phyloP scores from a whole-genome alignment of 2,113 vertebrate genomes.

The Elephantulus edwardii region DNA sequence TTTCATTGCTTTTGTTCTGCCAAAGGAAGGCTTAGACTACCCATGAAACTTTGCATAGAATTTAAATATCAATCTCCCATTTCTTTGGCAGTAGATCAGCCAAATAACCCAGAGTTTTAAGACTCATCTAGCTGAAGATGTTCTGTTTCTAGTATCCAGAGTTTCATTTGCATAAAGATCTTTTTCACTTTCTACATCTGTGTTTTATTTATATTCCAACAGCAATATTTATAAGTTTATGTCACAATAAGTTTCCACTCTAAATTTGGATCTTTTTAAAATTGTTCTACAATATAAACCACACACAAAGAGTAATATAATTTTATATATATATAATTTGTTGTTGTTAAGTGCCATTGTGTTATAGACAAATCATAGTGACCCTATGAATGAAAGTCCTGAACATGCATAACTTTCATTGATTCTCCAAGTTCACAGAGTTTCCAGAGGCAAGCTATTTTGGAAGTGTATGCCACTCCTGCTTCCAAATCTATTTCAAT shows the following conservation, averaged over 20 bases:
- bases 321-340: no score
- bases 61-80: constrained; percentile 77
- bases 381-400: no score
- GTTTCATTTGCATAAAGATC: constrained; percentile 76
- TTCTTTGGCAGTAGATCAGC: constrained; percentile 74
- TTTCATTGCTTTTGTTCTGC: constrained; percentile 72
- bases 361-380: no score
- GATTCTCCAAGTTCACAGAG: no score
- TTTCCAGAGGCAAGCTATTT: no score
- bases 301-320: constrained; percentile 41
- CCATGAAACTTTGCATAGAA: constrained; percentile 74
- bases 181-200: constrained; percentile 76
- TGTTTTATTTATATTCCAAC: constrained; percentile 79
- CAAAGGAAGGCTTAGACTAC: constrained; percentile 67
- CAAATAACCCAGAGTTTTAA: constrained; percentile 64
- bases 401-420: no score
- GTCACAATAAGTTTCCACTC: constrained; percentile 73
- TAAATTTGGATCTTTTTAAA: constrained; percentile 68
- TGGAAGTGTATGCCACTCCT: no score
- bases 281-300: constrained; percentile 66
- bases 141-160: constrained; percentile 66
- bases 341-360: no score
- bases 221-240: constrained; percentile 80
- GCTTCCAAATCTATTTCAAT: no score
- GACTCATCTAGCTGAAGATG: constrained; percentile 68